Evolutionary conservation across 1,140 invertebrate genomes (phyloP).

Genomic region (Drosophila sechellia): DNA sequence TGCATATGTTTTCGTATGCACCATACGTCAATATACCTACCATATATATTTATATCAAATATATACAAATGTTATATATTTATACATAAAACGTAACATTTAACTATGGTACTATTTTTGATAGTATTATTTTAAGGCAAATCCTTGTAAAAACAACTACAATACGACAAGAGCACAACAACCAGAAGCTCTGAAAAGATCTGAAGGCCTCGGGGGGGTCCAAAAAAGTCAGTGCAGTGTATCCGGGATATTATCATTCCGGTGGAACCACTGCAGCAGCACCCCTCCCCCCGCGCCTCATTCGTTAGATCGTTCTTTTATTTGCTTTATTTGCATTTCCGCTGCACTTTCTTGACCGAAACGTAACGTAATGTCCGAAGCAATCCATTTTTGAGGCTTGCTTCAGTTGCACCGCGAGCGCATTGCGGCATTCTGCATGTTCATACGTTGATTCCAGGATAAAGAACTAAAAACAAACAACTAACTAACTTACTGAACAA

Average conservation of each 20-base stretch:
- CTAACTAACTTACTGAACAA: conserved; percentile 51
- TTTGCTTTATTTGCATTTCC: conserved; percentile 80
- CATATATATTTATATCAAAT: conserved; percentile 61
- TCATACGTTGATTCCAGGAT: conserved; percentile 63
- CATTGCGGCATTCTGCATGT: conserved; percentile 69
- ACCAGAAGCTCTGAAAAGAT: conserved; percentile 30
- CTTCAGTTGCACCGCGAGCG: conserved; percentile 51
- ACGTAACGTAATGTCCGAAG: conserved; percentile 45
- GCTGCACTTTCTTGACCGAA: conserved; percentile 72
- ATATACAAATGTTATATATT: conserved; percentile 75
- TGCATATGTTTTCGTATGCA: conserved; percentile 84
- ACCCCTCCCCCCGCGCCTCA: conserved; percentile 9
- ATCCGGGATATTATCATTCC: conserved; percentile 21
- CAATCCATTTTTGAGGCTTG: conserved; percentile 47
- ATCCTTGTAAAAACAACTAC: conserved; percentile 75
- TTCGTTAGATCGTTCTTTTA: conserved; percentile 71
- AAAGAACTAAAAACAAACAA: conserved; percentile 27
- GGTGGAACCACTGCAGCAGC: neutral
- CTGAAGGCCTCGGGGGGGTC: conserved; percentile 8
- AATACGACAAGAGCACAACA: conserved; percentile 50
- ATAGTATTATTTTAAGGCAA: conserved; percentile 83
- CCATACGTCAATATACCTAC: conserved; percentile 67
- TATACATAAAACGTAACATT: conserved; percentile 75
- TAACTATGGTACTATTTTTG: conserved; percentile 82
- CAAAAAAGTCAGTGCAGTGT: conserved; percentile 12